phyloP scores from a whole-genome alignment of 2,797 vertebrate genomes.

The Sphenodon punctatus region DNA sequence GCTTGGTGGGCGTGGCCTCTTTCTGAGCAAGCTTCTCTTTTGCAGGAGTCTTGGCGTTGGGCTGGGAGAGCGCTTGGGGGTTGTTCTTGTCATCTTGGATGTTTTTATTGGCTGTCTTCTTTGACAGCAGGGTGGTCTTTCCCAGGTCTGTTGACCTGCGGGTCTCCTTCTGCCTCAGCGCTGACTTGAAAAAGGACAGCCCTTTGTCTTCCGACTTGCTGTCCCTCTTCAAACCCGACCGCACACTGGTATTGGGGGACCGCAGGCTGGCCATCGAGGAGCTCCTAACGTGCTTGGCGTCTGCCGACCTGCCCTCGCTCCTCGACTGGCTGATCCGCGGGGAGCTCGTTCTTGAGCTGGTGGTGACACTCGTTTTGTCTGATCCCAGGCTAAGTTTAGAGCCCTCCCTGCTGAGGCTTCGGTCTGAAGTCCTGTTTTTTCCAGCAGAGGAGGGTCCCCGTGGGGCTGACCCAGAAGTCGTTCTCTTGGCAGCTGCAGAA shows the following conservation, averaged over 20 bases:
- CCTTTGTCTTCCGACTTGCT: constrained; percentile 95
- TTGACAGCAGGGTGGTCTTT: constrained; percentile 87
- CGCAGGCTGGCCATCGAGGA: constrained; percentile 94
- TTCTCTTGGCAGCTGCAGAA: constrained; percentile 68
- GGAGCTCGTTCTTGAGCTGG: constrained; percentile 71
- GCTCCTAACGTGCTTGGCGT: constrained; percentile 84
- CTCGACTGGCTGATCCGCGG: constrained; percentile 76
- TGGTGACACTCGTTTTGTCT: constrained; percentile 69
- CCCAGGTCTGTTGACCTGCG: constrained; percentile 93
- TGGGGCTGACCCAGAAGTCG: constrained; percentile 67
- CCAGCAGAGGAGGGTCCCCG: constrained; percentile 66
- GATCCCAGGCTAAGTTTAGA: constrained; percentile 84
- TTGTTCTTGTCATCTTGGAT: constrained; percentile 54
- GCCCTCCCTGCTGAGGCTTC: constrained; percentile 87
- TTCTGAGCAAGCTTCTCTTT: constrained; percentile 81
- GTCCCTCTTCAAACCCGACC: constrained; percentile 83
- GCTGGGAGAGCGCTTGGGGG: constrained; percentile 48
- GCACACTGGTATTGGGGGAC: constrained; percentile 79
- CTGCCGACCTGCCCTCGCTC: constrained; percentile 67
- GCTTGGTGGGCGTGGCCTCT: constrained; percentile 82
- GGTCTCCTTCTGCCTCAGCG: constrained; percentile 93
- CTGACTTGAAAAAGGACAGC: constrained; percentile 93
- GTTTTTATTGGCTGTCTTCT: constrained; percentile 80
- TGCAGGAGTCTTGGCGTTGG: constrained; percentile 55
- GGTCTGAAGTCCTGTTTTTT: constrained; percentile 84